phyloP scores from a whole-genome alignment of 2,797 vertebrate genomes.

The Sebastes hubbsi region DNA sequence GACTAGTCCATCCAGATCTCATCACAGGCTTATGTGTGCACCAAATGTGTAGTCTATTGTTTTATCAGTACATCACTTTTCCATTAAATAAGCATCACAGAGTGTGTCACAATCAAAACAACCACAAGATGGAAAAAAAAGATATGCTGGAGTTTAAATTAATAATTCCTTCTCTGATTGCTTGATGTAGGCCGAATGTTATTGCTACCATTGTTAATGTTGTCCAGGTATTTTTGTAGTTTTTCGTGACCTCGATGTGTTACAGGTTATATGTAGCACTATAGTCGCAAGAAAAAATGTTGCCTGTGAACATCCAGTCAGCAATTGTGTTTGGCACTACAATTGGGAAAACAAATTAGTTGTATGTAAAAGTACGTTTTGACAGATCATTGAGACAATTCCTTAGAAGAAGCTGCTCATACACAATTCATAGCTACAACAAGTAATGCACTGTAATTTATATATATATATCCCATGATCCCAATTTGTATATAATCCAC shows the following conservation, averaged over 20 bases:
- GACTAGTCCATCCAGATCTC: neutral
- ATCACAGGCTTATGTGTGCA: neutral
- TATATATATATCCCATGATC: too few relatives aligned
- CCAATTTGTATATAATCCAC: too few relatives aligned
- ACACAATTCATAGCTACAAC: too few relatives aligned
- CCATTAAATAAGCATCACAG: neutral
- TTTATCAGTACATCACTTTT: neutral
- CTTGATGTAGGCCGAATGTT: neutral
- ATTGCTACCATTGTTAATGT: neutral
- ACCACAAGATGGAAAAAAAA: neutral
- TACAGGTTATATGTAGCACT: neutral
- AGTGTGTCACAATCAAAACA: neutral
- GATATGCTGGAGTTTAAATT: neutral
- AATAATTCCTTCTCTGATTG: neutral
- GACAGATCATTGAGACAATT: neutral
- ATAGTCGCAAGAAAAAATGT: neutral
- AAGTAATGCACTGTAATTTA: too few relatives aligned
- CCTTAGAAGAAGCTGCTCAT: too few relatives aligned
- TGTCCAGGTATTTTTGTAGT: neutral
- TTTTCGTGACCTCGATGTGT: neutral
- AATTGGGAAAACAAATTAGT: neutral
- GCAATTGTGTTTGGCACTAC: neutral
- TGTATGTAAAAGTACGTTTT: too few relatives aligned
- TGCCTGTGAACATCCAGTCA: neutral
- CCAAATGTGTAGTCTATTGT: neutral